phyloP scores from a whole-genome alignment of 2,888 invertebrate genomes.

The Macrophya annulata region DNA sequence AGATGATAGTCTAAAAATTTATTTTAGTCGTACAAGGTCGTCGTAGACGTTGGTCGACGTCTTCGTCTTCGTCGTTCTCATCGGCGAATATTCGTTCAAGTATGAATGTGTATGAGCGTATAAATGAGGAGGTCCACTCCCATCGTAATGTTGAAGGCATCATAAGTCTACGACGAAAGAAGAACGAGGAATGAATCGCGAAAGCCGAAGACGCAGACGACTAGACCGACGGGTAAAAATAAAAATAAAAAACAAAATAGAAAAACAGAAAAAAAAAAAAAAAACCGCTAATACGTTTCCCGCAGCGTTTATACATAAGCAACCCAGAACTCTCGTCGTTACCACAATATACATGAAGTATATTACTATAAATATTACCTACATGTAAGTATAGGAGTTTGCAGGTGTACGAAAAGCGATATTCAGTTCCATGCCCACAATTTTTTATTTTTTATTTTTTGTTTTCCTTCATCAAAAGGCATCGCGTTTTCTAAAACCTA shows the following conservation, averaged over 20 bases:
- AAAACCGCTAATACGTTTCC: conserved; percentile 26
- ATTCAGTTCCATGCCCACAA: neutral
- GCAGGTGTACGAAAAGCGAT: neutral
- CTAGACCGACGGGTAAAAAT: conserved; percentile 7
- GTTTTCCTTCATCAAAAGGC: neutral
- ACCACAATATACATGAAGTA: neutral
- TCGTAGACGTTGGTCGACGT: neutral
- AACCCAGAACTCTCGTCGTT: conserved; percentile 17
- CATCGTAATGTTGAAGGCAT: neutral
- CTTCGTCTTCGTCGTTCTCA: neutral
- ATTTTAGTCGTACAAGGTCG: conserved; percentile 34
- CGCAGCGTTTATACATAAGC: conserved; percentile 27
- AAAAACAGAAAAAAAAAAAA: neutral
- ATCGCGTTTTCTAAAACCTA: neutral
- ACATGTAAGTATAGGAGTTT: neutral
- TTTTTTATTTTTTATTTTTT: neutral
- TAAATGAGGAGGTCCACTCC: neutral
- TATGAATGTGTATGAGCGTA: conserved; percentile 8
- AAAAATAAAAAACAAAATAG: neutral
- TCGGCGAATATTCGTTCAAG: neutral
- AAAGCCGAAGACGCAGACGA: neutral
- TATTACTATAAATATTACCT: neutral
- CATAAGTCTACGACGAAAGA: neutral
- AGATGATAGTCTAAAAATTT: conserved; percentile 20
- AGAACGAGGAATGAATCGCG: conserved; percentile 8